phyloP scores from a whole-genome alignment of 2,797 vertebrate genomes.

The Notolabrus celidotus region DNA sequence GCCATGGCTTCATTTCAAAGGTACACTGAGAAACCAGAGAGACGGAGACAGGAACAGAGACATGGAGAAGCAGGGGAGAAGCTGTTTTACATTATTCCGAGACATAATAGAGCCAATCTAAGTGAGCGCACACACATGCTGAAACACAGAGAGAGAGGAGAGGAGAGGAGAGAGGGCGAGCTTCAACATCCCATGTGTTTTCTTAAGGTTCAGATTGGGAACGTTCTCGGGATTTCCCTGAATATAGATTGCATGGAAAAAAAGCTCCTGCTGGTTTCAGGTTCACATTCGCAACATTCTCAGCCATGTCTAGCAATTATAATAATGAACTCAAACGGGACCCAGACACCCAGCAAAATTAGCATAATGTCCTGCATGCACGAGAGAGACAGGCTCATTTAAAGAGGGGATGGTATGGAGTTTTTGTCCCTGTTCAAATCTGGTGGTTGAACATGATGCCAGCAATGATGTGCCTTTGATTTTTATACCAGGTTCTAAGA shows the following conservation, averaged over 20 bases:
- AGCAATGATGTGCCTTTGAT: slow-evolving; percentile 56
- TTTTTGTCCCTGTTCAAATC: slow-evolving; percentile 40
- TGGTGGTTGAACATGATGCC: slow-evolving; percentile 51
- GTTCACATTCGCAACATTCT: slow-evolving; percentile 82
- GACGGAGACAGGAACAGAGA: slow-evolving; percentile 69
- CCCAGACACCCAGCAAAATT: slow-evolving; percentile 80
- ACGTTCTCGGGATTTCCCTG: slow-evolving; percentile 85
- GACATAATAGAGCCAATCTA: slow-evolving; percentile 85
- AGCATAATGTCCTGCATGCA: slow-evolving; percentile 77
- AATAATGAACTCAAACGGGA: slow-evolving; percentile 79
- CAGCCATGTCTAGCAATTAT: slow-evolving; percentile 83
- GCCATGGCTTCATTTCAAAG: slow-evolving; percentile 79
- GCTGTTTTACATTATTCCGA: slow-evolving; percentile 87
- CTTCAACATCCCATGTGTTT: slow-evolving; percentile 74
- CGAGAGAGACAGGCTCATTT: slow-evolving; percentile 61
- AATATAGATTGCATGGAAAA: slow-evolving; percentile 81
- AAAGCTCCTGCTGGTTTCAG: slow-evolving; percentile 75
- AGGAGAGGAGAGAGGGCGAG: slow-evolving; percentile 43
- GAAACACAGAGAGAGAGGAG: slow-evolving; percentile 43
- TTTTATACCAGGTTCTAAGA: slow-evolving; percentile 56
- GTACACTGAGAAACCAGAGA: slow-evolving; percentile 61
- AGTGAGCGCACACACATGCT: slow-evolving; percentile 56
- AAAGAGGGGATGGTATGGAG: slow-evolving; percentile 25
- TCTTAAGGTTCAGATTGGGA: slow-evolving; percentile 76
- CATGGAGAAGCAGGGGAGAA: slow-evolving; percentile 62